Evolutionary conservation across 2,113 vertebrate species (phyloP), one percentile per base, ranked within the genome.

Genomic region (Echinops telfairi): DNA sequence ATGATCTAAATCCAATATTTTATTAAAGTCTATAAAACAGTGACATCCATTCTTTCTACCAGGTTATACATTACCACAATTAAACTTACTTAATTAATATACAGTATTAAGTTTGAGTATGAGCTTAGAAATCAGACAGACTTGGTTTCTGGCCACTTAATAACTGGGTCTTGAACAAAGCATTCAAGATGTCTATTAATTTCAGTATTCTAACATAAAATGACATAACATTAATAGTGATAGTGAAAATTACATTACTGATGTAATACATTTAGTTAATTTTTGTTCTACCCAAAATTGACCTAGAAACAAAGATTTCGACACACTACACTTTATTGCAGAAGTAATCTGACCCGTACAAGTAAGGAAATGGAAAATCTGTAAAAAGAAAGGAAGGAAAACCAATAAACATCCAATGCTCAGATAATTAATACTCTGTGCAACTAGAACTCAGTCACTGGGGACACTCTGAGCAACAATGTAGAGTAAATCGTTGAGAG

Each of bases 371-470:
- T 9, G 64, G 23, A 33, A 29, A 25, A 25, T 25, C 43, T 27
- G 25, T 1, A 10, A 68, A 7, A 33, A 40, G 38, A 29, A 57
- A 12, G 82, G 38, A 17, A 20, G 68, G 27, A 89, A 53, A 78
- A 31, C 12, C 25, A 78, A 29, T 2, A 27, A 6, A 5, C 11
- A 62, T 16, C 57, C 57, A 7, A 1, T 14, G 78, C n/a, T 15
- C 20, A 16, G 36, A 0, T n/a, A 2, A 16, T 5, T 1, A 0
- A 20, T n/a, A 9, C 31, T n/a, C 16, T 11, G 15, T 38, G 5
- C 16, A 64, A 6, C 12, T 53, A 9, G 25, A 57, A 43, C 25
- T 64, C 23, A 78, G 31, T 53, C 76, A 3, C 29, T 31, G 40
- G 38, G 43, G 38, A 20, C 36, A 27, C 22, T 75, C 33, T 76